Evolutionary conservation across 2,113 vertebrate species (phyloP), one percentile per base, ranked within the genome.

Genomic region (Stegastes partitus): DNA sequence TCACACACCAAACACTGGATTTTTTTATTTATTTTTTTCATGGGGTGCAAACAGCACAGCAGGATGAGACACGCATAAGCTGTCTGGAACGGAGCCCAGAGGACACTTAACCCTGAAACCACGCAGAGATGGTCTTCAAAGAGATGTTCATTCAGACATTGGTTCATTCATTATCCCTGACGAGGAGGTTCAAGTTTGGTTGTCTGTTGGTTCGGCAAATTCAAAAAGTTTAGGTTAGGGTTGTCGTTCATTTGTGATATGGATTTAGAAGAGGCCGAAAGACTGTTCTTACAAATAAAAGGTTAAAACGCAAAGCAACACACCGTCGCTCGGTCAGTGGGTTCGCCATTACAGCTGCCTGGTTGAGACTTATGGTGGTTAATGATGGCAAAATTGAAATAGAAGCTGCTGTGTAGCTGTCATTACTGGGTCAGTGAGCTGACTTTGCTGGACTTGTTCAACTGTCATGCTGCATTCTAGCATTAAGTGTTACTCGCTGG

Each of bases 81-180:
- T 82, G 77, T 65, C 62, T 87, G 79, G 83, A 92, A 56, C 39
- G 4, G 34, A 68, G 72, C 79, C 84, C 81, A 82, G 83, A n/a
- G 34, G 65, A 76, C 77, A 72, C 82, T 84, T 80, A 81, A 84
- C 75, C 62, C 80, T 51, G 78, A 47, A 66, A 70, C 42, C 71
- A 83, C 4, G 22, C 69, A 76, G 70, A 71, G 69, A 79, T 12
- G 58, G 19, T 23, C 54, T 76, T 62, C 68, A 62, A 47, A 71
- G 75, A 81, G 37, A 73, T 66, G 75, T 71, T 56, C 28, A 16
- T 45, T 76, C 51, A 77, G 16, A 68, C 23, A 18, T 62, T 31
- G 22, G 57, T 54, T 68, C 11, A 66, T 53, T 76, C 47, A 59
- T 62, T 42, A 21, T 34, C 23, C 4, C 61, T 15, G 58, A 62